Evolutionary conservation across 1,140 invertebrate species (phyloP).

Genomic region (Drosophila nikananu): DNA sequence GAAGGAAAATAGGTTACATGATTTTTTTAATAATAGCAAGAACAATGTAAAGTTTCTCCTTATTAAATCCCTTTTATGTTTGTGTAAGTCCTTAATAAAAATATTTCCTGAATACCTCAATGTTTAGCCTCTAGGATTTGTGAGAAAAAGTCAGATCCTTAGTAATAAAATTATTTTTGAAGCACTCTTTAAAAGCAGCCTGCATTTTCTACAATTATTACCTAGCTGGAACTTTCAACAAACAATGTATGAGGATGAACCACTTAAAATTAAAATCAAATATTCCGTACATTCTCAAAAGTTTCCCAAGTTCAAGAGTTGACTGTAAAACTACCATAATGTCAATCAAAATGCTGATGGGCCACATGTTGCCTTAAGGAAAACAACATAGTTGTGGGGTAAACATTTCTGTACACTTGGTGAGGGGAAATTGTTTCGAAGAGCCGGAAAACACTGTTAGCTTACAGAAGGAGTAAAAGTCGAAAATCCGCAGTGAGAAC

Average conservation of each 20-base stretch:
- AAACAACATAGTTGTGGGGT: background rate
- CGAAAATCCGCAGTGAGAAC: background rate
- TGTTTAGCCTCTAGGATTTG: background rate
- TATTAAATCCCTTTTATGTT: background rate
- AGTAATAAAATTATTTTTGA: background rate
- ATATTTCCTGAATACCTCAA: background rate
- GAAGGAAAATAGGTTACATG: background rate
- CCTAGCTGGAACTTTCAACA: background rate
- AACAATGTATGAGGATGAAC: background rate
- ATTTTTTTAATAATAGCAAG: constrained; percentile 2
- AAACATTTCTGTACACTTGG: constrained; percentile 3
- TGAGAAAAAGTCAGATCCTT: background rate
- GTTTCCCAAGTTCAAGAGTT: constrained; percentile 35
- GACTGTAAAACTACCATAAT: constrained; percentile 39
- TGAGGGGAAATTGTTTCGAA: constrained; percentile 26
- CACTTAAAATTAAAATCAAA: constrained; percentile 39
- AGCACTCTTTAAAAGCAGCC: background rate
- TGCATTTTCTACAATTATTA: background rate
- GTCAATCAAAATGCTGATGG: constrained; percentile 53
- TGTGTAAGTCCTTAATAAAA: background rate
- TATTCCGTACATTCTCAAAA: constrained; percentile 17
- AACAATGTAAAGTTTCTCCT: background rate
- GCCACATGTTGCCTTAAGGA: constrained; percentile 52
- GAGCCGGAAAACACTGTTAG: background rate
- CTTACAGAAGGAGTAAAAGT: constrained; percentile 21